These are phyloP conservation scores for Jordanella pulchra DNA, from an alignment of 2,797 vertebrate species.

Conservation along the genomic window DNA sequence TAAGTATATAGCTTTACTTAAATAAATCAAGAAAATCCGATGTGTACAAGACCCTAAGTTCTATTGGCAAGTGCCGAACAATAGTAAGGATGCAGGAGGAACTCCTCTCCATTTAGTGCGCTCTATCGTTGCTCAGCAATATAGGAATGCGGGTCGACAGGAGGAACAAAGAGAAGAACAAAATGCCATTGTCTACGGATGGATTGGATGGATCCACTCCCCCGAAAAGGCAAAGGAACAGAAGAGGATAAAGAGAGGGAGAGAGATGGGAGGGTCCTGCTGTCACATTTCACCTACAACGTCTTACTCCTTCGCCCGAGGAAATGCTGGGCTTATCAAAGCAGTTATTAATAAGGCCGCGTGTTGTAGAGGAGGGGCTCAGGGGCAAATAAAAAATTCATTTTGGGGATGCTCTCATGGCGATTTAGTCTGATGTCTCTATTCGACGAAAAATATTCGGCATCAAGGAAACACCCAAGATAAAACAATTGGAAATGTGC, in stretches of 20 bases:
- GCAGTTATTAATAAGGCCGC: conserved; percentile 76
- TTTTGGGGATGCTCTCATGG: conserved; percentile 60
- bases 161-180: conserved; percentile 87
- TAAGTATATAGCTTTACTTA: conserved; percentile 71
- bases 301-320: conserved; percentile 81
- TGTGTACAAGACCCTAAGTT: conserved; percentile 68
- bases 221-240: conserved; percentile 71
- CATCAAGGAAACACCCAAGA: not conserved
- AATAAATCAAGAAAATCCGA: conserved; percentile 79
- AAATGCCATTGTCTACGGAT: conserved; percentile 89
- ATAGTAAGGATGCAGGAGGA: conserved; percentile 65
- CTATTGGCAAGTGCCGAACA: conserved; percentile 72
- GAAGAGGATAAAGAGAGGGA: conserved; percentile 61
- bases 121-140: conserved; percentile 78
- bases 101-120: conserved; percentile 82
- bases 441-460: conserved; percentile 47
- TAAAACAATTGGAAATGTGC: not conserved
- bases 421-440: conserved; percentile 77
- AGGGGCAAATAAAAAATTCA: conserved; percentile 67
- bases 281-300: conserved; percentile 81
- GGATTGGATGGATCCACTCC: conserved; percentile 82
- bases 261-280: conserved; percentile 79
- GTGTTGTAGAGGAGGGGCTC: conserved; percentile 60
- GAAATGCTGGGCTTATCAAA: conserved; percentile 78
- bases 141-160: conserved; percentile 88